Conservation (phyloP, 2,113 vertebrate species). For the human region DNA sequence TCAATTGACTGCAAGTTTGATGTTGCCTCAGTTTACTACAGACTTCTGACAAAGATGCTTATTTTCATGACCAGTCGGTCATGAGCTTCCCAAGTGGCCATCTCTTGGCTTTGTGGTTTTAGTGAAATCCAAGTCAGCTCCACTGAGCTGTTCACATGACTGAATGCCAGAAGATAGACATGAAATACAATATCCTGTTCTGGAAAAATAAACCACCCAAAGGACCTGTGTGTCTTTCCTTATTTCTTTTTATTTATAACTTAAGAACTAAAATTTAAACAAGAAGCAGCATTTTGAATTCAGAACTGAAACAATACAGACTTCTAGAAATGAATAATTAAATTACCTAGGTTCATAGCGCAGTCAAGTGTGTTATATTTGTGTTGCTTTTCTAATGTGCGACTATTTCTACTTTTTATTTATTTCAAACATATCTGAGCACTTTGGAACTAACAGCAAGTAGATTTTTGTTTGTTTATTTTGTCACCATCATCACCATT, state of each 20-base stretch:
- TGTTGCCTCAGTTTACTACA: not conserved
- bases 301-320: constrained; percentile 25
- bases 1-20: not conserved
- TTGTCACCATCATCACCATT: not conserved
- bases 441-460: not conserved
- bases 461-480: constrained; percentile 5
- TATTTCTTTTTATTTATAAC: constrained; percentile 58
- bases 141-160: not conserved
- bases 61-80: constrained; percentile 28
- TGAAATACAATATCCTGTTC: constrained; percentile 38
- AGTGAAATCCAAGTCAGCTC: not conserved
- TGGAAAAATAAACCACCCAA: constrained; percentile 55
- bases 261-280: constrained; percentile 45
- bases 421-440: not conserved
- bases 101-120: constrained; percentile 48
- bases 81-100: constrained; percentile 3
- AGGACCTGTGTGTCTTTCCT: constrained; percentile 32
- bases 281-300: constrained; percentile 36
- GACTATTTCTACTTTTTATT: not conserved
- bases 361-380: constrained; percentile 6
- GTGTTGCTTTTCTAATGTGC: not conserved
- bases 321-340: constrained; percentile 45
- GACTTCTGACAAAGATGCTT: constrained; percentile 47
- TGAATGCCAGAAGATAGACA: constrained; percentile 42
- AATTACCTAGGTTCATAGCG: constrained; percentile 11